Percentiles rank a stretch among this genome's conserved stretches.
Conservation (phyloP, 2,113 vertebrate genomes). For the Elephantulus edwardii region DNA sequence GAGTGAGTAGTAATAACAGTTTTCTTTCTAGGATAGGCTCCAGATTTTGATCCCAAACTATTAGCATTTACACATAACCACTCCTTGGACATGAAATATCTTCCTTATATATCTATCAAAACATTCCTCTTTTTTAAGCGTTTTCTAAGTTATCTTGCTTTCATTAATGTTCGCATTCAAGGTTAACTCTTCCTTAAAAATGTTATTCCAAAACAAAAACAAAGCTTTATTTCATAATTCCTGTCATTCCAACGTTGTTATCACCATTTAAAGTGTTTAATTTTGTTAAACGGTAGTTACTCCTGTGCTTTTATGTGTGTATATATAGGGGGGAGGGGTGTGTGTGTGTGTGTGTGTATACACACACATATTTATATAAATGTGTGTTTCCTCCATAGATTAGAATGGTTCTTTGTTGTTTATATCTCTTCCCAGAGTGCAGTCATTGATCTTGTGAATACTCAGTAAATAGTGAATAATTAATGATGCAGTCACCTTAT, state of each 20-base stretch:
- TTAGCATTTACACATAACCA: neutral
- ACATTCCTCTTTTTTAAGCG: neutral
- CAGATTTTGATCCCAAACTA: neutral
- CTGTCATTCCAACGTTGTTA: neutral
- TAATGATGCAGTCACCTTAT: neutral
- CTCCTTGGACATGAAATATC: neutral
- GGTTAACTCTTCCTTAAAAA: constrained; percentile 27
- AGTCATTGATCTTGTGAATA: neutral
- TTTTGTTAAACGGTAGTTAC: constrained; percentile 18
- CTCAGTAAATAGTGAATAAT: constrained; percentile 4
- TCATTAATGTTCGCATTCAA: constrained; percentile 11
- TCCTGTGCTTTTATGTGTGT: neutral
- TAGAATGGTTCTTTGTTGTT: neutral
- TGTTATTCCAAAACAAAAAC: neutral
- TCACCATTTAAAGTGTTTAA: constrained; percentile 13
- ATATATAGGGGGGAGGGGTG: too few species aligned
- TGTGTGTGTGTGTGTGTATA: too few species aligned
- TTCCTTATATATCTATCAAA: neutral
- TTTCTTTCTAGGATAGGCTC: constrained; percentile 12
- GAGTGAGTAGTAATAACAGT: too few species aligned
- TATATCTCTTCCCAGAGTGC: neutral
- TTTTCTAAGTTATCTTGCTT: constrained; percentile 1
- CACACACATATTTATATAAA: neutral
- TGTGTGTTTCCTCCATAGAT: neutral
- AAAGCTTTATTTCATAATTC: neutral